Evolutionary conservation across 2,888 invertebrate genomes (phyloP).

Genomic region (Chironomus riparius): DNA sequence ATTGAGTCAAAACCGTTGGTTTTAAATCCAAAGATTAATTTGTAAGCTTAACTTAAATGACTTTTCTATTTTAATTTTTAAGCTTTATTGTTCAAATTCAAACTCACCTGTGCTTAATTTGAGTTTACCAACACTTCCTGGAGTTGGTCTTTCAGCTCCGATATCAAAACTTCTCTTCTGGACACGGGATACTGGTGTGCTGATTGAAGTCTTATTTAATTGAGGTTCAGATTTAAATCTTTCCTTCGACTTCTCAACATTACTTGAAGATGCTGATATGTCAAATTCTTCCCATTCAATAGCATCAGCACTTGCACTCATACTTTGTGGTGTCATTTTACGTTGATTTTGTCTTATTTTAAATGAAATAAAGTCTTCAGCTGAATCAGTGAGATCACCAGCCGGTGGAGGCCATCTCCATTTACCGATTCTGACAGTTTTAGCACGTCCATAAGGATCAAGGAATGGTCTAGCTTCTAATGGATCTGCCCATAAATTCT

Average conservation of each 20-base stretch:
- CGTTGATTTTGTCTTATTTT: slow-evolving; percentile 75
- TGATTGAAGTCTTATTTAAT: not conserved
- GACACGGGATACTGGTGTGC: not conserved
- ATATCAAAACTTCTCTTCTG: slow-evolving; percentile 62
- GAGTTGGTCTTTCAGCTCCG: slow-evolving; percentile 70
- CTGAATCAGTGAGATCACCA: slow-evolving; percentile 57
- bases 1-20: no score
- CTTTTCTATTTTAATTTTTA: no score
- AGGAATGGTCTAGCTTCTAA: slow-evolving; percentile 74
- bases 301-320: not conserved
- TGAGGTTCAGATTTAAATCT: slow-evolving; percentile 37
- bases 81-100: no score
- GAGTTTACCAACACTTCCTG: slow-evolving; percentile 82
- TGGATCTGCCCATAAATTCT: slow-evolving; percentile 65
- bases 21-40: no score
- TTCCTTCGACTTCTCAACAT: slow-evolving; percentile 50
- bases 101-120: slow-evolving; percentile 59
- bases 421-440: slow-evolving; percentile 90
- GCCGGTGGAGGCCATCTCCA: slow-evolving; percentile 92
- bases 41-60: no score
- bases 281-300: slow-evolving; percentile 1
- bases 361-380: slow-evolving; percentile 77
- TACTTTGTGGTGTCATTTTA: slow-evolving; percentile 62
- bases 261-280: not conserved
- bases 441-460: slow-evolving; percentile 86